These are phyloP conservation scores for Spea bombifrons DNA, from an alignment of 2,113 vertebrate species.

Conservation along the genomic window DNA sequence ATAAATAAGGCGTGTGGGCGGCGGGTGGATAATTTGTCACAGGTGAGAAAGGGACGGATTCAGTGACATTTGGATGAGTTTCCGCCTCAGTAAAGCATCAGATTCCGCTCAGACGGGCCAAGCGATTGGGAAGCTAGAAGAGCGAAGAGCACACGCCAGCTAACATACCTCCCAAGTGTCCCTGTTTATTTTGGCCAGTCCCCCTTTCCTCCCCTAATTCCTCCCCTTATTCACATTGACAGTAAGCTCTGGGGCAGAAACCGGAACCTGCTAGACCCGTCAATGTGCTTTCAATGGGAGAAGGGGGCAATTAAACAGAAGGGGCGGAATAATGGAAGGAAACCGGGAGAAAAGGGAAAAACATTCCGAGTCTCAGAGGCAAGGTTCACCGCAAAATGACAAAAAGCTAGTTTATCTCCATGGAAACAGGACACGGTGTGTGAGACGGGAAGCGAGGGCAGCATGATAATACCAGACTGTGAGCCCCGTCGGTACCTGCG, in stretches of 20 bases:
- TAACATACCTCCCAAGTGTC: too few relatives aligned
- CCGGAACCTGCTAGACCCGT: too few relatives aligned
- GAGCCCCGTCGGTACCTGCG: too few relatives aligned
- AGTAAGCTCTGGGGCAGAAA: too few relatives aligned
- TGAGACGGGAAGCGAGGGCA: neutral
- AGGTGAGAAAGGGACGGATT: constrained; percentile 34
- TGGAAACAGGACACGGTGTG: constrained; percentile 20
- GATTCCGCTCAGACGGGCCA: constrained; percentile 17
- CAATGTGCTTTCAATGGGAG: neutral
- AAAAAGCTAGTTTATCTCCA: constrained; percentile 27
- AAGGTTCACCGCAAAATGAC: constrained; percentile 16
- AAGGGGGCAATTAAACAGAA: neutral
- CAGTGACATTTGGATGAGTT: constrained; percentile 36
- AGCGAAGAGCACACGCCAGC: neutral
- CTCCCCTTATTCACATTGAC: too few relatives aligned
- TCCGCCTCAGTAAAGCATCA: constrained; percentile 21
- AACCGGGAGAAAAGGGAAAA: neutral
- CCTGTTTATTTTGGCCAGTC: too few relatives aligned
- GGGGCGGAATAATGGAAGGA: neutral
- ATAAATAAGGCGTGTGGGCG: constrained; percentile 17
- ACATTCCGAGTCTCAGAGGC: constrained; percentile 9
- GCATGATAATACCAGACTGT: neutral
- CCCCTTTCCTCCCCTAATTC: too few relatives aligned
- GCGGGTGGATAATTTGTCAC: constrained; percentile 15
- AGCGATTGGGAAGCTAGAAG: neutral